A percentile compares a stretch with the other conserved stretches of the same genome.
Conservation (phyloP, 1,140 invertebrate genomes). For the Druon quercuslanigerum region DNA sequence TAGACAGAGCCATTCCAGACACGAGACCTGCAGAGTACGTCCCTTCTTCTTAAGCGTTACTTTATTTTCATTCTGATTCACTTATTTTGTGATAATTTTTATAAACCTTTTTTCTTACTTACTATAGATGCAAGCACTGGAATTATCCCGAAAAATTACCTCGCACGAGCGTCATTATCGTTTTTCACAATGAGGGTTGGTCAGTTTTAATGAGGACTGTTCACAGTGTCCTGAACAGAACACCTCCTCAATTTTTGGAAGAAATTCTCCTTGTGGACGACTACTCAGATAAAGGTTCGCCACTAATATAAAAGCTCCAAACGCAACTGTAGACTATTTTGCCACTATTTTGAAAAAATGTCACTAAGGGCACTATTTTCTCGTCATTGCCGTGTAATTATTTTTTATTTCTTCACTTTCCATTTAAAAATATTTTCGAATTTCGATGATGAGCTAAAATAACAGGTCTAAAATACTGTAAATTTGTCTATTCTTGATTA, state of each 20-base stretch:
- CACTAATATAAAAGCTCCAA: neutral
- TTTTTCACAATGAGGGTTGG: conserved; percentile 99
- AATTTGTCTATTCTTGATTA: too few relatives aligned
- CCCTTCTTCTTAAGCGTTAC: conserved; percentile 11
- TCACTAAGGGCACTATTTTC: too few relatives aligned
- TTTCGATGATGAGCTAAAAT: neutral
- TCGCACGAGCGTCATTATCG: conserved; percentile 95
- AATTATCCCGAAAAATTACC: conserved; percentile 94
- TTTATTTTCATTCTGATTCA: conserved; percentile 33
- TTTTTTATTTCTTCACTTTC: too few relatives aligned
- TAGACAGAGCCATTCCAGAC: conserved; percentile 88
- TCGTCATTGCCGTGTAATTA: too few relatives aligned
- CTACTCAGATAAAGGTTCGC: conserved; percentile 92
- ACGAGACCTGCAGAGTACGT: conserved; percentile 88
- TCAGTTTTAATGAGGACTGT: conserved; percentile 97
- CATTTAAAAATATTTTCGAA: neutral
- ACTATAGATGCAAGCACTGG: conserved; percentile 93
- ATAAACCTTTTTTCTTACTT: conserved; percentile 25
- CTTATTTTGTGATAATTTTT: conserved; percentile 14
- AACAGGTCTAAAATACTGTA: too few relatives aligned
- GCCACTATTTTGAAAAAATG: neutral
- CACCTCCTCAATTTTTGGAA: conserved; percentile 92
- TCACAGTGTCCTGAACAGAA: conserved; percentile 95
- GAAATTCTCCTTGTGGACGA: conserved; percentile 99
- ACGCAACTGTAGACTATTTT: too few relatives aligned